Conservation (phyloP, 2,113 vertebrate species). For the Prionailurus bengalensis region DNA sequence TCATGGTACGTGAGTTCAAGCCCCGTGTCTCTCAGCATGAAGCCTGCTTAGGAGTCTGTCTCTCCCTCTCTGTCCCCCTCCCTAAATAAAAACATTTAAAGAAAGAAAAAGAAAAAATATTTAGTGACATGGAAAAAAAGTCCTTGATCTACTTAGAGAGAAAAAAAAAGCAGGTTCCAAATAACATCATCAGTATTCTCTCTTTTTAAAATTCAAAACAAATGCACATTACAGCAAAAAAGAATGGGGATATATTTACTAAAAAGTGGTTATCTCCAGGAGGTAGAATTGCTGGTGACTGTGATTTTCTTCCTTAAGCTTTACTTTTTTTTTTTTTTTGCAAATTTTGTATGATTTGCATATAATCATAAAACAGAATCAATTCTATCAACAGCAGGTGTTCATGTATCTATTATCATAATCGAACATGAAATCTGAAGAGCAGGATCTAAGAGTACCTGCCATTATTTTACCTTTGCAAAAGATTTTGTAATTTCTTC, state of each 20-base stretch:
- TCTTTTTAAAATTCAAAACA: conserved; percentile 38
- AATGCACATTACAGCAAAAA: background rate
- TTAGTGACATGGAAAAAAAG: background rate
- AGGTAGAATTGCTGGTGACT: background rate
- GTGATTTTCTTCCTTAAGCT: conserved; percentile 23
- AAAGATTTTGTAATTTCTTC: conserved; percentile 3
- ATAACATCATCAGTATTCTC: background rate
- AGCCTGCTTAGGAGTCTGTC: too few species aligned
- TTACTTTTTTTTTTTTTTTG: background rate
- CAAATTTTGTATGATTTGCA: background rate
- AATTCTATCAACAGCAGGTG: background rate
- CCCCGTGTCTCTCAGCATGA: too few species aligned
- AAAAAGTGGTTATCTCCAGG: background rate
- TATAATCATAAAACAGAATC: conserved; percentile 14
- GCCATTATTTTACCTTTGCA: background rate
- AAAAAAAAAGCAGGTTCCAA: background rate
- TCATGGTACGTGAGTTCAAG: too few species aligned
- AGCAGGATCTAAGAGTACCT: background rate
- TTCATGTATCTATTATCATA: background rate
- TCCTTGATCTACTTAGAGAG: background rate
- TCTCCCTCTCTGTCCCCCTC: too few species aligned
- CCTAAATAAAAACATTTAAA: too few species aligned
- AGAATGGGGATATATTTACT: background rate
- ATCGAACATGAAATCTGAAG: background rate
- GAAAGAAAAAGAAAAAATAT: background rate